Conservation (phyloP, 2,797 vertebrate genomes). For the Rhynchonycteris naso region DNA sequence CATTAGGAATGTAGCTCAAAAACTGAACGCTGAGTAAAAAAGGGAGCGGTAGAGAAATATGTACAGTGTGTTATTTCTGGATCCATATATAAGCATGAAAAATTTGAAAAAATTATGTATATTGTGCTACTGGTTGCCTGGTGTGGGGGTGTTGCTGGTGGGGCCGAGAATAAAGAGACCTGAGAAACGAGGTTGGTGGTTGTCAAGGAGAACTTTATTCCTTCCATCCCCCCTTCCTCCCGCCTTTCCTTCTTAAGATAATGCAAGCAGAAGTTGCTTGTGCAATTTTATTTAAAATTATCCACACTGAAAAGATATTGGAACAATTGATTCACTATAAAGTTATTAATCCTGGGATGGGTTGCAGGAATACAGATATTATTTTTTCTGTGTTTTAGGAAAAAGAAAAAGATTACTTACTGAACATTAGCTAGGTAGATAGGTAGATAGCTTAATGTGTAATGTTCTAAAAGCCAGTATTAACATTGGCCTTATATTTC, state of each 20-base stretch:
- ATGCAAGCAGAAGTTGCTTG: neutral
- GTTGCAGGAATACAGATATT: neutral
- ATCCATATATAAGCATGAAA: slow-evolving; percentile 52
- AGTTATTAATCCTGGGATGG: neutral
- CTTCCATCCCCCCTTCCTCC: neutral
- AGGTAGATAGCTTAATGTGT: neutral
- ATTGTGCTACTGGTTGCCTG: slow-evolving; percentile 29
- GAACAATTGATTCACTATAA: neutral
- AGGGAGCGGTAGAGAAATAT: slow-evolving; percentile 61
- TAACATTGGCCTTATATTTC: neutral
- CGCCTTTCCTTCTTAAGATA: neutral
- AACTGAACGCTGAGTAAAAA: slow-evolving; percentile 63
- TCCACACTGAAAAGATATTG: neutral
- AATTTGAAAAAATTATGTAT: slow-evolving; percentile 41
- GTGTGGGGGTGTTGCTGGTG: slow-evolving; percentile 13
- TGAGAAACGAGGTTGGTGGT: slow-evolving; percentile 15
- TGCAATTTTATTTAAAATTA: slow-evolving; percentile 34
- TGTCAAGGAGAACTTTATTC: slow-evolving; percentile 18
- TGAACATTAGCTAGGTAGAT: neutral
- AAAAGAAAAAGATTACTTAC: neutral
- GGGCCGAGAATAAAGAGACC: slow-evolving; percentile 43
- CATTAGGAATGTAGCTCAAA: slow-evolving; percentile 46
- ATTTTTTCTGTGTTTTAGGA: neutral
- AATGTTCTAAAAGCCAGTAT: neutral
- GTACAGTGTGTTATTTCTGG: slow-evolving; percentile 69